A percentile compares a stretch with the other conserved stretches of the same genome.
These are phyloP conservation scores for Lacanobia wlatinum DNA, from an alignment of 2,888 invertebrate genomes.

Conservation along the genomic window DNA sequence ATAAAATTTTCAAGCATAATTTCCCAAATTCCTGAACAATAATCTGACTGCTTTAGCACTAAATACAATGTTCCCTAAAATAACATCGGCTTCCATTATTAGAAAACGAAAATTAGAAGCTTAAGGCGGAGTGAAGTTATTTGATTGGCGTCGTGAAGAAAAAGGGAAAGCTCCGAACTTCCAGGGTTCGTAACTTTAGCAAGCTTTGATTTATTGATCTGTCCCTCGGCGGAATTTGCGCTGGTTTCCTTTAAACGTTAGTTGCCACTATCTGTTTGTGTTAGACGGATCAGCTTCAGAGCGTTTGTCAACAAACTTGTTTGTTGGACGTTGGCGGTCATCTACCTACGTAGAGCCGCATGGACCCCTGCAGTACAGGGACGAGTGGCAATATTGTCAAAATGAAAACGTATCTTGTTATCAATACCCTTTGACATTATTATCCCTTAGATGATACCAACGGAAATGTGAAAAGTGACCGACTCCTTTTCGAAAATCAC, in stretches of 20 bases:
- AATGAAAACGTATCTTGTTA: conserved; percentile 1
- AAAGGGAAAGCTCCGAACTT: conserved; percentile 49
- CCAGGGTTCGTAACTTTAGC: conserved; percentile 45
- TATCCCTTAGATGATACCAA: conserved; percentile 7
- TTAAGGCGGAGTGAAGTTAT: conserved; percentile 44
- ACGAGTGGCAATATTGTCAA: neutral
- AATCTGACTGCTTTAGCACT: neutral
- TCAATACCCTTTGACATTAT: neutral
- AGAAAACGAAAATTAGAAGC: conserved; percentile 46
- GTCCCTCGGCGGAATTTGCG: conserved; percentile 31
- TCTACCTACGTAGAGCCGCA: neutral
- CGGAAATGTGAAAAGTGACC: neutral
- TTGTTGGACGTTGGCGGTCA: conserved; percentile 20
- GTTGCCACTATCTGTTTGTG: conserved; percentile 44
- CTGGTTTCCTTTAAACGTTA: conserved; percentile 41
- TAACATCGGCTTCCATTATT: conserved; percentile 41
- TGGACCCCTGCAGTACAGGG: neutral
- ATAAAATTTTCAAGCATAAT: conserved; percentile 11
- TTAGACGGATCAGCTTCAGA: conserved; percentile 39
- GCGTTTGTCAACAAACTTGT: conserved; percentile 45
- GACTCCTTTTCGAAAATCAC: conserved; percentile 15
- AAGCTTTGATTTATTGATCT: conserved; percentile 63
- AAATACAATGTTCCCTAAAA: conserved; percentile 25
- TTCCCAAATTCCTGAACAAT: conserved; percentile 2
- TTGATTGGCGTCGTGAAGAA: conserved; percentile 60